Evolutionary conservation across 2,113 vertebrate genomes (phyloP).

Genomic region (Amphiprion percula): DNA sequence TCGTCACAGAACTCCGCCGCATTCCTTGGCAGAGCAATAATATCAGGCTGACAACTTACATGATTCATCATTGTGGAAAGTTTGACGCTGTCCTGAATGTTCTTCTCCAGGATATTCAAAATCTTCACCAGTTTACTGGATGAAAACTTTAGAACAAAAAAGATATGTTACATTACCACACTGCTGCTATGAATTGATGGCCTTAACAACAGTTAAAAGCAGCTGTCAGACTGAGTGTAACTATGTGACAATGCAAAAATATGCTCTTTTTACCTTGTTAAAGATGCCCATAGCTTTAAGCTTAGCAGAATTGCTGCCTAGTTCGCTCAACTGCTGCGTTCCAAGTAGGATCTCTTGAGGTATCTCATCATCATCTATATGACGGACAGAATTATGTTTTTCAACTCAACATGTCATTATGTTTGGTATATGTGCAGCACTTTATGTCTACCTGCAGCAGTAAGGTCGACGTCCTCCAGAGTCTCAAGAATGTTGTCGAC

Average conservation of each 20-base stretch:
- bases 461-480: slow-evolving; percentile 96
- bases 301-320: slow-evolving; percentile 95
- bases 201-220: neutral
- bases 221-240: neutral
- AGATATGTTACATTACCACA: neutral
- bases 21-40: neutral
- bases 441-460: slow-evolving; percentile 87
- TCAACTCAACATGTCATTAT: neutral
- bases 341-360: slow-evolving; percentile 95
- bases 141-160: slow-evolving; percentile 86
- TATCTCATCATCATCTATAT: slow-evolving; percentile 93
- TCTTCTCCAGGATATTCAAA: slow-evolving; percentile 95
- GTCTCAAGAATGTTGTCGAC: slow-evolving; percentile 95
- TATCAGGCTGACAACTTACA: slow-evolving; percentile 82
- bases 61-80: slow-evolving; percentile 94
- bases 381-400: slow-evolving; percentile 7
- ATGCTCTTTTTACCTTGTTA: slow-evolving; percentile 87
- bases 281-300: slow-evolving; percentile 98
- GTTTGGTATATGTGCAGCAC: neutral
- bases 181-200: neutral
- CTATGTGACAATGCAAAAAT: neutral
- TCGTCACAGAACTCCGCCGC: too few relatives aligned
- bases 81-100: slow-evolving; percentile 97
- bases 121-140: slow-evolving; percentile 95
- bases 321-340: slow-evolving; percentile 94